Percentiles rank a stretch among this genome's conserved stretches.
These are phyloP conservation scores for Molorchus minor DNA, from an alignment of 2,888 invertebrate genomes.

Conservation along the genomic window DNA sequence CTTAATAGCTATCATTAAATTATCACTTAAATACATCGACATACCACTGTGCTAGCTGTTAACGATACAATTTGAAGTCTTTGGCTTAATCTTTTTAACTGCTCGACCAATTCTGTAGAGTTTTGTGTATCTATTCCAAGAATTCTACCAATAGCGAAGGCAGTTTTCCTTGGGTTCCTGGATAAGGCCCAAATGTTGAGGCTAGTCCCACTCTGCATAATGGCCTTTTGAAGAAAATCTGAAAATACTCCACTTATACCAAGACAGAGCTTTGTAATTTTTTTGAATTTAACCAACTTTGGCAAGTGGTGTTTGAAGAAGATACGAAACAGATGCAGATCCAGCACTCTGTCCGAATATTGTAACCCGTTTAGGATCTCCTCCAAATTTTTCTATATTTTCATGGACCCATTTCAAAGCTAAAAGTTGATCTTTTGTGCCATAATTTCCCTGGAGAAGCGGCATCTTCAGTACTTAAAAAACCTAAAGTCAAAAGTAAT, in stretches of 20 bases:
- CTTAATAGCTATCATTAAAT: no score
- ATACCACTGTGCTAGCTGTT: conserved; percentile 32
- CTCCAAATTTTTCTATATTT: conserved; percentile 47
- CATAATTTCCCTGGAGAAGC: conserved; percentile 49
- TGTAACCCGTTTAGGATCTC: conserved; percentile 46
- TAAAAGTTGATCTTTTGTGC: conserved; percentile 48
- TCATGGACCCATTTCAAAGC: conserved; percentile 49
- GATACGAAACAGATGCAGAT: conserved; percentile 46
- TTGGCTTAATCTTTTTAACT: conserved; percentile 40
- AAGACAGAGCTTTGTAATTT: background rate
- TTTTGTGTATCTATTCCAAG: conserved; percentile 43
- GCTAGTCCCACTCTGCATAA: conserved; percentile 50
- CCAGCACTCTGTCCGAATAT: conserved; percentile 51
- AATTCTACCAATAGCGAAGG: conserved; percentile 42
- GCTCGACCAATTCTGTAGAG: conserved; percentile 39
- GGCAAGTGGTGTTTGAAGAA: conserved; percentile 45
- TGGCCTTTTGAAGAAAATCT: conserved; percentile 48
- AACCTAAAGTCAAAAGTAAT: conserved; percentile 30
- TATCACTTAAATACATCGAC: no score
- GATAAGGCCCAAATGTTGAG: conserved; percentile 48
- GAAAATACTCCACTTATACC: conserved; percentile 5
- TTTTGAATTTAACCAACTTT: conserved; percentile 26
- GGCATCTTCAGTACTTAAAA: conserved; percentile 48
- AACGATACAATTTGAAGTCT: conserved; percentile 33
- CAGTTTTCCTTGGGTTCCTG: conserved; percentile 39